These are phyloP conservation scores for Stramonita haemastoma DNA, from an alignment of 2,888 invertebrate species.

Conservation along the genomic window DNA sequence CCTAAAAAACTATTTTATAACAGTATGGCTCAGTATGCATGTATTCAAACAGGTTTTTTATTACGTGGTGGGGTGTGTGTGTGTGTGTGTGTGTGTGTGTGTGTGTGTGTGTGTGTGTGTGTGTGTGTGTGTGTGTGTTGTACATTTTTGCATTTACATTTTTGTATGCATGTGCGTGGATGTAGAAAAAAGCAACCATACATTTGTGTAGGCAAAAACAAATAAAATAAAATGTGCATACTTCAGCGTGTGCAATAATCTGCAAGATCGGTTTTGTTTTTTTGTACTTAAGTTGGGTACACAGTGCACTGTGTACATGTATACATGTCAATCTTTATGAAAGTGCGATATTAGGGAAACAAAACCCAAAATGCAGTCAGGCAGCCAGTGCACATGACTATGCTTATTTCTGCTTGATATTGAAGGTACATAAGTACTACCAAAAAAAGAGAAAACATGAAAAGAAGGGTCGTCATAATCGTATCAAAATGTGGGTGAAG, in stretches of 20 bases:
- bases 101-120: slow-evolving; percentile 10
- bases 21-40: too few species aligned
- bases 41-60: too few species aligned
- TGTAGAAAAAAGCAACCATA: neutral
- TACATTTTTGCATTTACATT: too few species aligned
- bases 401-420: too few species aligned
- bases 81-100: neutral
- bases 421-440: too few species aligned
- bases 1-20: too few species aligned
- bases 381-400: too few species aligned
- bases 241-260: neutral
- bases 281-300: neutral
- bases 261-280: neutral
- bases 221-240: neutral
- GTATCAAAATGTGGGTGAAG: too few species aligned
- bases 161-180: neutral
- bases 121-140: neutral
- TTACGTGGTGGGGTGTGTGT: neutral
- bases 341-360: neutral
- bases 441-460: too few species aligned
- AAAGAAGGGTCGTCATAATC: too few species aligned
- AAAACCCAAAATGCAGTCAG: too few species aligned
- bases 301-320: neutral
- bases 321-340: neutral
- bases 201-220: neutral